Evolutionary conservation across 2,888 invertebrate species (phyloP).

Genomic region (Endotricha flammealis): DNA sequence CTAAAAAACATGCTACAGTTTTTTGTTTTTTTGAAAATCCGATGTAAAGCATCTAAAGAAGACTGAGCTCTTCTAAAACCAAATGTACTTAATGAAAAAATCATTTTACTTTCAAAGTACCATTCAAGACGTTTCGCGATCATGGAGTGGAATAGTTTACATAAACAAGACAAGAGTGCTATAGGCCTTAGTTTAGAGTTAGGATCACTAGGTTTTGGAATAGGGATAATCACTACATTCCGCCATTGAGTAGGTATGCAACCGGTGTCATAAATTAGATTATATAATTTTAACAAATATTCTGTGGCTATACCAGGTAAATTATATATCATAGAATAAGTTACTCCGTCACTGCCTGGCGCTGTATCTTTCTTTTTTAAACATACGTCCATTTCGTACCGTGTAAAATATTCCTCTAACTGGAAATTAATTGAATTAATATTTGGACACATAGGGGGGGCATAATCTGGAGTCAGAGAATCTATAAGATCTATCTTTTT

Average conservation of each 20-base stretch:
- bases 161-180: slow-evolving; percentile 15
- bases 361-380: slow-evolving; percentile 12
- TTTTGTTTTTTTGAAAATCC: not conserved
- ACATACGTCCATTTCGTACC: not conserved
- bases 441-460: not conserved
- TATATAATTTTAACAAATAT: slow-evolving; percentile 12
- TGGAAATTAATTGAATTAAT: not conserved
- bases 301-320: slow-evolving; percentile 9
- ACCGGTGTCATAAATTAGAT: slow-evolving; percentile 5
- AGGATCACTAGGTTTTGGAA: slow-evolving; percentile 14
- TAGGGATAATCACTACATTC: slow-evolving; percentile 15
- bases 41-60: not conserved
- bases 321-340: slow-evolving; percentile 18
- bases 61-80: not conserved
- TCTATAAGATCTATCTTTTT: slow-evolving; percentile 5
- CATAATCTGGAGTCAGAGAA: not conserved
- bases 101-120: too few relatives aligned
- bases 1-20: not conserved
- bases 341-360: slow-evolving; percentile 15
- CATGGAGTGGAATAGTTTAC: slow-evolving; percentile 19
- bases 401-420: not conserved
- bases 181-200: slow-evolving; percentile 12
- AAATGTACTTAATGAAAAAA: not conserved
- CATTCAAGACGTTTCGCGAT: too few relatives aligned
- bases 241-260: slow-evolving; percentile 18